Evolutionary conservation across 2,888 invertebrate species (phyloP), one percentile per base, ranked within the genome.

Genomic region (Coenonympha arcania): DNA sequence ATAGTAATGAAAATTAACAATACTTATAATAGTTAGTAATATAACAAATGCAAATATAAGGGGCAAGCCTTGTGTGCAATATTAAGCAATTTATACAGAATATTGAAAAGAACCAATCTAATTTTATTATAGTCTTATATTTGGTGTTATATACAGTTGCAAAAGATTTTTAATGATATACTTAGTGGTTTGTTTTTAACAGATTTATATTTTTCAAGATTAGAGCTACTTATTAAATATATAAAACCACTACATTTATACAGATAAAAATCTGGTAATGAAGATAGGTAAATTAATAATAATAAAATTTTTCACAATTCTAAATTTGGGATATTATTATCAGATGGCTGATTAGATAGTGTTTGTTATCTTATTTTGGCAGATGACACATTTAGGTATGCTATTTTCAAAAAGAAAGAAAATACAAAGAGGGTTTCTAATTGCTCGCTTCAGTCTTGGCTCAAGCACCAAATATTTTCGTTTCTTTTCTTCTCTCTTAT

Each of bases 51-150:
- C 49, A 52, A 52, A 48, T 45, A 46, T 26, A 39, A 34, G 46
- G 42, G 42, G 46, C 34, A 28, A 41, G 44, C 51, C 44, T 50
- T 52, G 60, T 61, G 61, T 61, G 61, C 61, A 61, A 61, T 61
- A 60, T 52, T 26, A 47, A 46, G 31, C 30, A 48, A 45, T 48
- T 48, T 45, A 18, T 13, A 18, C 28, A 55, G 43, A 46, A 57
- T 59, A 56, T 49, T 55, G 50, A 50, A 54, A 31, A 30, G 28
- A 51, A 31, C 30, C 50, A 39, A 42, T n/a, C n/a, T n/a, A n/a
- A n/a, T n/a, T n/a, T n/a, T n/a, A n/a, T n/a, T n/a, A n/a, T n/a
- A n/a, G n/a, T n/a, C n/a, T n/a, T 19, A 34, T 18, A 19, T 18
- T 19, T 41, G 26, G 3, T 28, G 6, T 30, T 19, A 6, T 18